A percentile compares a stretch with the other conserved stretches of the same genome.
Evolutionary conservation across 53 echinoderm and acorn worm species (phyloP).

Genomic region (Crossaster papposus): DNA sequence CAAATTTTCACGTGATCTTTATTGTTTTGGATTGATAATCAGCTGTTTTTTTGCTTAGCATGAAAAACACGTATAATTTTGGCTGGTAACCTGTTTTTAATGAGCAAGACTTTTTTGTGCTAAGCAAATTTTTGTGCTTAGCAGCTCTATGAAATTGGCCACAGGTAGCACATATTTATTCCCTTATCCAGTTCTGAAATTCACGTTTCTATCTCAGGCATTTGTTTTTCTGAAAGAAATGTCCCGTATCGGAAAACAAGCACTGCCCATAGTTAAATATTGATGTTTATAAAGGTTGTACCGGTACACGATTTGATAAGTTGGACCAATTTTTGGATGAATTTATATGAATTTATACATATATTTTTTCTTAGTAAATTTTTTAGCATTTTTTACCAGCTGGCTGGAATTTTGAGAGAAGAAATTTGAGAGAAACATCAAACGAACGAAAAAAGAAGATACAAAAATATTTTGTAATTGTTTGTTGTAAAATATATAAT

Average conservation of each 20-base stretch:
- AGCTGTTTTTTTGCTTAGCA: too few relatives aligned
- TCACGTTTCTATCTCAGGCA: constrained; percentile 13
- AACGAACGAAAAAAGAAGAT: background rate
- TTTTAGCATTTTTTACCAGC: constrained; percentile 32
- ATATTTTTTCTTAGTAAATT: constrained; percentile 14
- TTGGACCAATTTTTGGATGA: constrained; percentile 41
- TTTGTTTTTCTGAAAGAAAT: background rate
- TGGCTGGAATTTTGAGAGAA: constrained; percentile 44
- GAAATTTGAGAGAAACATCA: background rate
- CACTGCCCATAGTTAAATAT: background rate
- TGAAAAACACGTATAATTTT: too few relatives aligned
- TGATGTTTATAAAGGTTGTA: background rate
- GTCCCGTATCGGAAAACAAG: background rate
- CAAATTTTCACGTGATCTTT: too few relatives aligned
- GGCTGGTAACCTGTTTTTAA: too few relatives aligned
- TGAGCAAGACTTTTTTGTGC: too few relatives aligned
- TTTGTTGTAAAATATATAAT: background rate
- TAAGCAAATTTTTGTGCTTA: too few relatives aligned
- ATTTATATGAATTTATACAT: constrained; percentile 2
- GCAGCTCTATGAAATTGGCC: too few relatives aligned
- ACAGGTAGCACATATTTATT: too few relatives aligned
- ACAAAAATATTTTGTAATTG: background rate
- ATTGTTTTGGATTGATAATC: too few relatives aligned
- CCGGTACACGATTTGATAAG: background rate
- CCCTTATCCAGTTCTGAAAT: background rate